Evolutionary conservation across 2,797 vertebrate genomes (phyloP), one percentile per base, ranked within the genome.

Genomic region (Micromesistius poutassou): DNA sequence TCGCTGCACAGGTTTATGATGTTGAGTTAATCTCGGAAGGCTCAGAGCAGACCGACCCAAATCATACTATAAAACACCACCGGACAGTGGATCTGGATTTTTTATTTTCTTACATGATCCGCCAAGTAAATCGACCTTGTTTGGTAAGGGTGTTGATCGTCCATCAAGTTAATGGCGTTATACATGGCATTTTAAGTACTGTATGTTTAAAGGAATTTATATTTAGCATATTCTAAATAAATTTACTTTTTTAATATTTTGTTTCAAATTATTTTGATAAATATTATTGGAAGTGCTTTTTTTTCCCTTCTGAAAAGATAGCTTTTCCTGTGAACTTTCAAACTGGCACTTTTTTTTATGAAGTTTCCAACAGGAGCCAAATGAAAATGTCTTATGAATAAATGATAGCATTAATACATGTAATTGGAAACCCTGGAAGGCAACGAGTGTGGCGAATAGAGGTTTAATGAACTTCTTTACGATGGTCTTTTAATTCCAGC

Each of bases 21-120:
- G 71, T 74, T 40, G 46, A 6, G 5, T 81, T 77, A 55, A 77
- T 84, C 77, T 70, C 68, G 72, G 68, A 25, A 38, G 50, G 79
- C 71, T 16, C 30, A 74, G 62, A 28, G 9, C 46, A 28, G 16
- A 77, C 38, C 62, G 19, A 25, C 9, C 1, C 0, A 78, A 71
- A 30, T 73, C 72, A 25, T 22, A 28, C 28, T 30, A 70, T 70
- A 30, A 70, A 70, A 70, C 25, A 2, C 25, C 25, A 12, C 25
- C 12, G n/a, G 25, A 30, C 25, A 13, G 66, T 30, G 28, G n/a
- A 30, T 28, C 10, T 70, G 25, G 25, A 7, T 70, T 10, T 70
- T 70, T 70, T 55, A 46, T 46, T 46, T 46, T 46, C 42, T 68
- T 68, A 68, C 62, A 68, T 5, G 66, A 30, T 70, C 8, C 66